Evolutionary conservation across 2,113 vertebrate genomes (phyloP).

Genomic region (Reinhardtius hippoglossoides): DNA sequence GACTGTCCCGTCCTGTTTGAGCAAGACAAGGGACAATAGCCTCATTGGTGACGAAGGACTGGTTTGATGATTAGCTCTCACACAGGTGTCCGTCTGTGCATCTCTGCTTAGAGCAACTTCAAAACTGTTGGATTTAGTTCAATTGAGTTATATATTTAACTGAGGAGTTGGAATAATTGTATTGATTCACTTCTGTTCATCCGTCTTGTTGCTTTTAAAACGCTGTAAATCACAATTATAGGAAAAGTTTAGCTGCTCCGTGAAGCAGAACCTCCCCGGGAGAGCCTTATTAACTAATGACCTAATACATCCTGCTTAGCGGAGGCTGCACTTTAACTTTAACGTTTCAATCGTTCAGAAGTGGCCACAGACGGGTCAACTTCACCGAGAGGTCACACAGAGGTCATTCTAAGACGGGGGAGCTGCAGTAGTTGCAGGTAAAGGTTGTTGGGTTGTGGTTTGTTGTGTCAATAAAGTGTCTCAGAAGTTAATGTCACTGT

Average conservation of each 20-base stretch:
- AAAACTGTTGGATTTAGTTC: background rate
- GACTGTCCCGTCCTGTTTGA: constrained; percentile 33
- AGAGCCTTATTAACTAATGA: constrained; percentile 55
- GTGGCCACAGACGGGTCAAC: background rate
- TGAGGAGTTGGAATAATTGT: too few species aligned
- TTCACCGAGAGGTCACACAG: constrained; percentile 6
- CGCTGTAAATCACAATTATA: background rate
- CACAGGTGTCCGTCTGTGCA: constrained; percentile 13
- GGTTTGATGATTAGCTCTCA: constrained; percentile 33
- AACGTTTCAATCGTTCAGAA: constrained; percentile 37
- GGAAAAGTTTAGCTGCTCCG: constrained; percentile 6
- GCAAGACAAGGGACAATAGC: constrained; percentile 54
- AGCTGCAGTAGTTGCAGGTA: background rate
- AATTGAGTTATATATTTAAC: background rate
- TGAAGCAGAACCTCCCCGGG: background rate
- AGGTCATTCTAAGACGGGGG: constrained; percentile 16
- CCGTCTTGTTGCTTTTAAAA: background rate
- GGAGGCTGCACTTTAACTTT: constrained; percentile 19
- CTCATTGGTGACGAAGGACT: constrained; percentile 20
- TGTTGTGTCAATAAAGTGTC: background rate
- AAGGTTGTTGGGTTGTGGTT: background rate
- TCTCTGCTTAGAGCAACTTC: background rate
- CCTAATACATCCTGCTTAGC: constrained; percentile 17
- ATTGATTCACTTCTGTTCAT: too few species aligned
- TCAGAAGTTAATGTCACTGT: background rate